Evolutionary conservation across 2,888 invertebrate species (phyloP).

Genomic region (Halictus quadricinctus): DNA sequence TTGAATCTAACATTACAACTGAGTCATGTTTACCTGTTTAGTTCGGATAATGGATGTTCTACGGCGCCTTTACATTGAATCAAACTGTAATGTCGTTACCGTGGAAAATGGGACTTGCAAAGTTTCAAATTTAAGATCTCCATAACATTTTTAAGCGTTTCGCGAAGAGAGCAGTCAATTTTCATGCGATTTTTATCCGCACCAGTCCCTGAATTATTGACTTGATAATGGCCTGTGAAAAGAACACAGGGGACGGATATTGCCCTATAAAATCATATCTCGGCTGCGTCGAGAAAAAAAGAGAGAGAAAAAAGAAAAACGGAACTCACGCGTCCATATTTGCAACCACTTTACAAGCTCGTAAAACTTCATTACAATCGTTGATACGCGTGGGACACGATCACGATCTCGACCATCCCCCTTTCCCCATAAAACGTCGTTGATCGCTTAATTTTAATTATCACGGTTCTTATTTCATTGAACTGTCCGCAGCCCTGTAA

Average conservation of each 20-base stretch:
- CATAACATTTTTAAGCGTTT: background rate
- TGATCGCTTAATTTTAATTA: constrained; percentile 30
- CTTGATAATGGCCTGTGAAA: constrained; percentile 48
- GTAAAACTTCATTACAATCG: constrained; percentile 52
- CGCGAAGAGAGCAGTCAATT: background rate
- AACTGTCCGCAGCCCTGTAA: constrained; percentile 14
- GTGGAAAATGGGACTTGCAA: background rate
- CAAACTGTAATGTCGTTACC: background rate
- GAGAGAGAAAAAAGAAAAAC: constrained; percentile 20
- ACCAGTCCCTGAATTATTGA: constrained; percentile 47
- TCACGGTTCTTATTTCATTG: background rate
- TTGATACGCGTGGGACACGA: constrained; percentile 24
- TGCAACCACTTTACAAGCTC: constrained; percentile 42
- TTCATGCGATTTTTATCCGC: constrained; percentile 23
- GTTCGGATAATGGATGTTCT: background rate
- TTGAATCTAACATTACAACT: no score
- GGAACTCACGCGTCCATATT: constrained; percentile 33
- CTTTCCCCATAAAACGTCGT: background rate
- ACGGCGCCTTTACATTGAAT: background rate
- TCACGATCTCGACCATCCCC: background rate
- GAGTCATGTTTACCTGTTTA: background rate
- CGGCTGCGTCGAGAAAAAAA: background rate
- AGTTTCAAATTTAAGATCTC: background rate
- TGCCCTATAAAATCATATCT: constrained; percentile 62
- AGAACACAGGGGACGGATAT: constrained; percentile 57